These are phyloP conservation scores for Tenebrio molitor DNA, from an alignment of 1,140 invertebrate genomes.

Conservation along the genomic window DNA sequence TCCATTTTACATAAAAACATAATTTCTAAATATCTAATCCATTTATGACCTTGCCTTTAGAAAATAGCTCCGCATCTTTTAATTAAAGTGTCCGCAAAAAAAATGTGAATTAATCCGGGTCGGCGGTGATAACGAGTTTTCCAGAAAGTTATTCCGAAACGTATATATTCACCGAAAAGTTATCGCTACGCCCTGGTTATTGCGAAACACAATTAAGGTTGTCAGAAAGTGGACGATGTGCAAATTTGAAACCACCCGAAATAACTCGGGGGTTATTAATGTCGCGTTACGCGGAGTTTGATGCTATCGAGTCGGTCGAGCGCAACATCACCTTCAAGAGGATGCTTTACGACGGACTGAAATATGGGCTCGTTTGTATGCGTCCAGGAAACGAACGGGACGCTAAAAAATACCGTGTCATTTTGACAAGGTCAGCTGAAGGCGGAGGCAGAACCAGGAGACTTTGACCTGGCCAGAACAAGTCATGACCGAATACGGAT, in stretches of 20 bases:
- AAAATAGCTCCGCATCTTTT: neutral
- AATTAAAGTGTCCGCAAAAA: neutral
- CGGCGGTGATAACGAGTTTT: constrained; percentile 5
- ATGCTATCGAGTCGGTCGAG: constrained; percentile 17
- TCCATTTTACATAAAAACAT: neutral
- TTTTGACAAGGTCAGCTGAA: constrained; percentile 43
- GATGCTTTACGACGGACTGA: constrained; percentile 37
- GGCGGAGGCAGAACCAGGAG: constrained; percentile 27
- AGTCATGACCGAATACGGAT: constrained; percentile 37
- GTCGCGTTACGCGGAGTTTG: constrained; percentile 19
- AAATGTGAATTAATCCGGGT: neutral
- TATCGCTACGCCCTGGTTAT: constrained; percentile 3
- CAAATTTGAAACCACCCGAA: constrained; percentile 17
- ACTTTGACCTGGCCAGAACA: constrained; percentile 45
- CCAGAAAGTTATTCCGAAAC: constrained; percentile 1
- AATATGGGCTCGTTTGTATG: constrained; percentile 49
- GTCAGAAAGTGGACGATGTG: constrained; percentile 21
- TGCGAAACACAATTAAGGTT: constrained; percentile 7
- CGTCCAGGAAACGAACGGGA: constrained; percentile 44
- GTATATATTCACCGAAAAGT: constrained; percentile 1
- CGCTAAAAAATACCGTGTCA: constrained; percentile 49
- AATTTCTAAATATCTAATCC: neutral
- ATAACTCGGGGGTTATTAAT: constrained; percentile 7
- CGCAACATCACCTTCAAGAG: constrained; percentile 39
- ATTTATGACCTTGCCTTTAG: too few species aligned